Percentiles rank a stretch among this genome's conserved stretches.
Evolutionary conservation across 2,113 vertebrate genomes (phyloP).

Genomic region (Spermophilus dauricus): DNA sequence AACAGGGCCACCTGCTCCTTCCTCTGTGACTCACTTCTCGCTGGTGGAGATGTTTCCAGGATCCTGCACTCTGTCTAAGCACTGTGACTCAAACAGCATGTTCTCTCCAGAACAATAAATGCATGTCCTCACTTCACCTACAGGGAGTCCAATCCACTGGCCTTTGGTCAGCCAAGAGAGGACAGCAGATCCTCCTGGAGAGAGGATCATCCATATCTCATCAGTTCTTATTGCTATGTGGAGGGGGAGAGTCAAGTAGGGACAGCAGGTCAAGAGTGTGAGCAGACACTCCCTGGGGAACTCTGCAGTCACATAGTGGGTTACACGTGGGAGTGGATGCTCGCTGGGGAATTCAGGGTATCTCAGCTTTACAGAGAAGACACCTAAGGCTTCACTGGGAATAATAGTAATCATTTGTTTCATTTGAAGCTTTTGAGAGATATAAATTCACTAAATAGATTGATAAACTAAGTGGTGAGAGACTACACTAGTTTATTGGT

Average conservation of each 20-base stretch:
- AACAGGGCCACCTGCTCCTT: not conserved
- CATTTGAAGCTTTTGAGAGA: not conserved
- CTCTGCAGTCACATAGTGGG: not conserved
- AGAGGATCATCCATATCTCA: not conserved
- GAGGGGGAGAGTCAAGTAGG: not conserved
- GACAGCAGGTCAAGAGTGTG: not conserved
- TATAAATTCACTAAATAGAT: not conserved
- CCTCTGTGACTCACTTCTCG: not conserved
- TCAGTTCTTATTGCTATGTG: not conserved
- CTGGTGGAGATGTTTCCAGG: not conserved
- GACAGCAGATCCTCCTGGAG: not conserved
- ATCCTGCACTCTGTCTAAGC: not conserved
- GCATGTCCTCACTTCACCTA: conserved; percentile 38
- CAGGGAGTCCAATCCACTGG: not conserved
- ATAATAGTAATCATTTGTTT: not conserved
- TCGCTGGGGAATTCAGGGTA: not conserved
- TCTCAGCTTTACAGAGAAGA: not conserved
- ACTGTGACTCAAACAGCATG: not conserved
- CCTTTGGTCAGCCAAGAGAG: not conserved
- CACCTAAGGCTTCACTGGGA: not conserved
- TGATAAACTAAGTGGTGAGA: not conserved
- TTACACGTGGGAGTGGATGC: not conserved
- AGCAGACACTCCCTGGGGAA: not conserved
- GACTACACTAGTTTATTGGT: not conserved
- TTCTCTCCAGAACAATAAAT: conserved; percentile 39